Evolutionary conservation across 2,888 invertebrate species (phyloP).

Genomic region (Lasioglossum calceatum): DNA sequence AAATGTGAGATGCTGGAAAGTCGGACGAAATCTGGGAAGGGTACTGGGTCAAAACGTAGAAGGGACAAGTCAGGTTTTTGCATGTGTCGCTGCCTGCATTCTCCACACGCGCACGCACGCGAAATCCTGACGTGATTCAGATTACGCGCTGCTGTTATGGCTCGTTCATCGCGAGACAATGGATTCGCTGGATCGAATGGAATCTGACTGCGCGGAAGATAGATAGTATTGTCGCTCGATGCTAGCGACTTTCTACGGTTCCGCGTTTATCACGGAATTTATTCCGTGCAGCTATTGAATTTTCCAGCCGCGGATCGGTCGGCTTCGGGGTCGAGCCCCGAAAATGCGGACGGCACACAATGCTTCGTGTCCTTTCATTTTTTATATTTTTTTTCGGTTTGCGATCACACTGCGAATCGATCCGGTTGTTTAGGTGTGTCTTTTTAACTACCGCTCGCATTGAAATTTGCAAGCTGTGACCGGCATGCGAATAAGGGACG

Average conservation of each 20-base stretch:
- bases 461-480: neutral
- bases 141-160: constrained; percentile 67
- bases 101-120: constrained; percentile 1
- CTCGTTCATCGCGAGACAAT: constrained; percentile 68
- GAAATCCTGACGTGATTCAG: constrained; percentile 68
- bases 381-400: neutral
- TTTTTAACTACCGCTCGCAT: neutral
- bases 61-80: neutral
- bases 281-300: constrained; percentile 58
- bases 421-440: constrained; percentile 18
- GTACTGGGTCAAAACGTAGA: neutral
- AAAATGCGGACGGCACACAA: constrained; percentile 39
- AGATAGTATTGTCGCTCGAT: constrained; percentile 67
- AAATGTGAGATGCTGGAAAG: neutral
- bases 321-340: constrained; percentile 39
- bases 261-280: constrained; percentile 65
- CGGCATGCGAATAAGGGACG: neutral
- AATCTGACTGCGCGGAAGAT: constrained; percentile 70
- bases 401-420: constrained; percentile 23
- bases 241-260: constrained; percentile 53
- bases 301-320: constrained; percentile 11
- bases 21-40: too few species aligned
- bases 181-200: constrained; percentile 72
- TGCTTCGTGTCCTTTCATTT: neutral
- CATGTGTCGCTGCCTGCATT: neutral